Percentiles rank a stretch among this genome's conserved stretches.
phyloP scores from a whole-genome alignment of 2,888 invertebrate species.

The Xanthorhoe spadicearia region DNA sequence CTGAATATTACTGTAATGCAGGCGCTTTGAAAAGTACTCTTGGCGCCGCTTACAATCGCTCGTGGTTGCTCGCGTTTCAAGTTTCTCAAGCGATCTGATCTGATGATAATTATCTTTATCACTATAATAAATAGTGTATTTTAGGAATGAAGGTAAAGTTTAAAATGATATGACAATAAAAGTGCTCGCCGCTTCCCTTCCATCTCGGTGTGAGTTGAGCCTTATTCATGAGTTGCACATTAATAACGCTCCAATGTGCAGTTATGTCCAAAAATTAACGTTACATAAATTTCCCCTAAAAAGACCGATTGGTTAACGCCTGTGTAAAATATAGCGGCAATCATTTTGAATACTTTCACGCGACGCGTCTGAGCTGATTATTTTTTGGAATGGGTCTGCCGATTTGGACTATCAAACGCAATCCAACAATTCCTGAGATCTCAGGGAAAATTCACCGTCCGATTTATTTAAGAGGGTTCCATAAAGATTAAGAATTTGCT shows the following conservation, averaged over 20 bases:
- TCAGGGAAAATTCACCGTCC: slow-evolving; percentile 42
- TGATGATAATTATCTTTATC: too few relatives aligned
- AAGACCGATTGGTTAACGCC: slow-evolving; percentile 30
- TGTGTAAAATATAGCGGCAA: slow-evolving; percentile 27
- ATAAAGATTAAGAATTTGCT: slow-evolving; percentile 49
- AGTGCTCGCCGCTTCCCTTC: too few relatives aligned
- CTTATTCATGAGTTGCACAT: slow-evolving; percentile 72
- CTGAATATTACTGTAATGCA: too few relatives aligned
- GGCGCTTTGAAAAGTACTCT: too few relatives aligned
- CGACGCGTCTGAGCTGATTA: slow-evolving; percentile 34
- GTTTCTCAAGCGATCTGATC: too few relatives aligned
- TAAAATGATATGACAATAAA: too few relatives aligned
- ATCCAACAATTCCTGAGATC: slow-evolving; percentile 46
- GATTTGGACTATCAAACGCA: slow-evolving; percentile 41
- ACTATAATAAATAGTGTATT: too few relatives aligned
- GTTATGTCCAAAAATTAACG: slow-evolving; percentile 65
- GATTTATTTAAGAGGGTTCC: slow-evolving; percentile 48
- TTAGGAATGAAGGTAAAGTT: too few relatives aligned
- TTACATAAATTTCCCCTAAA: slow-evolving; percentile 46
- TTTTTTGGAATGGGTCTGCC: slow-evolving; percentile 40
- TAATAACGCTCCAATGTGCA: slow-evolving; percentile 70
- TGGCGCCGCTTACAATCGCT: too few relatives aligned
- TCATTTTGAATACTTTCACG: slow-evolving; percentile 22
- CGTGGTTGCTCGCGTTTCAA: too few relatives aligned
- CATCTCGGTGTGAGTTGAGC: too few relatives aligned